phyloP scores from a whole-genome alignment of 2,888 invertebrate species.

The Rhagonycha lutea region DNA sequence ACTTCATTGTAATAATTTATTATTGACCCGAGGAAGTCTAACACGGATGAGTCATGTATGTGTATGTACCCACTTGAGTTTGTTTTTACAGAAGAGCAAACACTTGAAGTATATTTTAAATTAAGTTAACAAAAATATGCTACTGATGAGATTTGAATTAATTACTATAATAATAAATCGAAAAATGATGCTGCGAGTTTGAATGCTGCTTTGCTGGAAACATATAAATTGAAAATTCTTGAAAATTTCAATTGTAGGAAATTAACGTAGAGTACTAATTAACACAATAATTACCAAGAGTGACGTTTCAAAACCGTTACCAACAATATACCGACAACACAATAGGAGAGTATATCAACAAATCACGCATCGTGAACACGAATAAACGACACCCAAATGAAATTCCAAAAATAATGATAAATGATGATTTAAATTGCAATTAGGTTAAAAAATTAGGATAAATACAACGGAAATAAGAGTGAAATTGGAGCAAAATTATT shows the following conservation, averaged over 20 bases:
- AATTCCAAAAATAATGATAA: neutral
- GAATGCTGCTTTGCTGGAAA: neutral
- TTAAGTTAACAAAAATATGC: neutral
- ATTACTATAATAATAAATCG: neutral
- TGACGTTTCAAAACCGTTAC: neutral
- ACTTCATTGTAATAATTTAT: constrained; percentile 14
- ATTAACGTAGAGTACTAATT: neutral
- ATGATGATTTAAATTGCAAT: neutral
- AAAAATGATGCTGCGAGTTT: neutral
- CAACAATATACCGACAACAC: neutral
- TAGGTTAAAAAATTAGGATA: neutral
- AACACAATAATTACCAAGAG: neutral
- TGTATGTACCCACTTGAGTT: constrained; percentile 2
- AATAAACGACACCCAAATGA: constrained; percentile 1
- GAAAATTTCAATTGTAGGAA: neutral
- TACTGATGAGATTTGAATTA: neutral
- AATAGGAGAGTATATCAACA: neutral
- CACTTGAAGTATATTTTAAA: neutral
- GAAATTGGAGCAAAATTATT: too few relatives aligned
- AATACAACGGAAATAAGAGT: neutral
- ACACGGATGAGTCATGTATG: constrained; percentile 5
- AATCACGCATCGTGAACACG: constrained; percentile 11
- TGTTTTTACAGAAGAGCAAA: neutral
- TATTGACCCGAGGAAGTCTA: constrained; percentile 20
- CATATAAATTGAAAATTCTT: neutral